Evolutionary conservation across 2,797 vertebrate species (phyloP).

Genomic region (Oryzias sinensis): DNA sequence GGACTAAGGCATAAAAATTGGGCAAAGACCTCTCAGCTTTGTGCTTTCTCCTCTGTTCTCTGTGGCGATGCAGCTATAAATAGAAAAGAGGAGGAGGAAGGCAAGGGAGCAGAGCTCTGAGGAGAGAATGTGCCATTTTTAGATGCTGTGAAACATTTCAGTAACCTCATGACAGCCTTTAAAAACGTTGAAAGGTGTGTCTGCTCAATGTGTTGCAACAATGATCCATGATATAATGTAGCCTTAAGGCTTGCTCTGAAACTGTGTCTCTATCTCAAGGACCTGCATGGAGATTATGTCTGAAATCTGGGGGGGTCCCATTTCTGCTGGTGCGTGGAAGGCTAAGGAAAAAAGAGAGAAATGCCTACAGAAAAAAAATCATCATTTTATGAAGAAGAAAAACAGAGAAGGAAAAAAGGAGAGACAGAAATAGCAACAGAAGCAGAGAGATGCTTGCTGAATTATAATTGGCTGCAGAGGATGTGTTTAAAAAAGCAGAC

Average conservation of each 20-base stretch:
- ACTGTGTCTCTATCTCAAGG: neutral
- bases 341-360: too few relatives aligned
- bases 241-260: neutral
- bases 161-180: slow-evolving; percentile 53
- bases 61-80: slow-evolving; percentile 66
- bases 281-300: neutral
- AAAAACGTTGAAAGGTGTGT: slow-evolving; percentile 42
- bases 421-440: neutral
- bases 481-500: slow-evolving; percentile 24
- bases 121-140: slow-evolving; percentile 63
- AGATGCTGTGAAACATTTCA: slow-evolving; percentile 52
- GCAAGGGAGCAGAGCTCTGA: slow-evolving; percentile 42
- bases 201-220: slow-evolving; percentile 19
- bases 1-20: too few relatives aligned
- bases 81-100: slow-evolving; percentile 48
- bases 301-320: too few relatives aligned
- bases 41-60: slow-evolving; percentile 55
- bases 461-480: slow-evolving; percentile 8
- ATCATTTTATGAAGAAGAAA: too few relatives aligned
- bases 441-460: neutral
- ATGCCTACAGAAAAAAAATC: too few relatives aligned
- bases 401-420: too few relatives aligned
- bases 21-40: too few relatives aligned
- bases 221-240: neutral
- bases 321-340: too few relatives aligned